Evolutionary conservation across 2,888 invertebrate species (phyloP), one percentile per base, ranked within the genome.

Genomic region (Aphrophora alni): DNA sequence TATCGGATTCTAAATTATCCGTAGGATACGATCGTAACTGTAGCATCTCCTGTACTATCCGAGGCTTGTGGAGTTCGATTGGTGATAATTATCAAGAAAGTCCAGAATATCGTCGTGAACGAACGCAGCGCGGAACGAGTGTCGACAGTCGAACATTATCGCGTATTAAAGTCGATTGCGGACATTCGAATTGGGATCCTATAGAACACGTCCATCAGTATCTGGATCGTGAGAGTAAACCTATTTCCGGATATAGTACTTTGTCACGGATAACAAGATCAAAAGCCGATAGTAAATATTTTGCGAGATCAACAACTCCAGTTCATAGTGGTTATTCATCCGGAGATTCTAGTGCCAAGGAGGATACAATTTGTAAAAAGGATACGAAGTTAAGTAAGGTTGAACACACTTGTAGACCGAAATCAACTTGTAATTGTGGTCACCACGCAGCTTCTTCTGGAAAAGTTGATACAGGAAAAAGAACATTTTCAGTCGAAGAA

Each of bases 401-500:
- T 0, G 74, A 78, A 24, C 77, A 77, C 1, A 75, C 75, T 17
- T 78, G 80, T 7, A 72, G 83, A 38, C 83, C 84, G 21, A 83
- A 83, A 59, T 84, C 84, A 7, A 83, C 84, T 26, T 85, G 85
- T 78, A 84, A 83, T 76, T 85, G 85, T 73, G 84, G 85, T 7
- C 84, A 84, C 38, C 85, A 85, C 74, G 80, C 83, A 38, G 81
- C 82, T 33, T 81, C 84, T 21, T 71, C 80, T 17, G 78, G 78
- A 12, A 77, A 80, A 38, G 82, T 82, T 69, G 84, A 84, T 69
- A 82, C 85, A 21, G 84, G 84, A 14, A 85, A 85, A 38, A 78
- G 85, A 12, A 85, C 85, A 12, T 85, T 84, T 75, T 85, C 85
- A 7, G 85, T 85, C 12, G 85, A 85, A 77, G 85, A 85, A 68